These are phyloP conservation scores for Drosophila emarginata DNA, from an alignment of 2,888 invertebrate genomes.

Conservation along the genomic window DNA sequence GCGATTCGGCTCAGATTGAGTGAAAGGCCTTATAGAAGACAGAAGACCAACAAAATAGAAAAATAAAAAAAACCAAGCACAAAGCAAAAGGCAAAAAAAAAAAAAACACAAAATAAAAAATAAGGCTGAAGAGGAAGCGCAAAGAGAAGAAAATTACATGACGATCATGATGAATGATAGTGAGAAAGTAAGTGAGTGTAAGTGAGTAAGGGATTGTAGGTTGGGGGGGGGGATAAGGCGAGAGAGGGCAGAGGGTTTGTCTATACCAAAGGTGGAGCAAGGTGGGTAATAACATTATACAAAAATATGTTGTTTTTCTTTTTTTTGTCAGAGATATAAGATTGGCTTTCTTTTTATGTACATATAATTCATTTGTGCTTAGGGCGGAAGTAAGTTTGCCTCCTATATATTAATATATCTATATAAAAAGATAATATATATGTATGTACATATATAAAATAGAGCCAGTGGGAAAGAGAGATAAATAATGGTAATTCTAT, in stretches of 20 bases:
- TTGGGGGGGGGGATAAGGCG: too few species aligned
- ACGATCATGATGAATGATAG: neutral
- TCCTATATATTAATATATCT: too few species aligned
- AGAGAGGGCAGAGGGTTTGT: neutral
- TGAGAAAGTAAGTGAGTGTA: neutral
- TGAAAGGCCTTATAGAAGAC: conserved; percentile 27
- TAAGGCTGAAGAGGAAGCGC: conserved; percentile 1
- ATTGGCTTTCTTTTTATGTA: neutral
- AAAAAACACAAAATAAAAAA: neutral
- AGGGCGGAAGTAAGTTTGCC: neutral
- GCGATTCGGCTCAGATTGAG: neutral
- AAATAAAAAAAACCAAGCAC: conserved; percentile 14
- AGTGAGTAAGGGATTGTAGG: neutral
- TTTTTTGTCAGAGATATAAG: neutral
- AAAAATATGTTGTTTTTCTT: too few species aligned
- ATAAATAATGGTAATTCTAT: neutral
- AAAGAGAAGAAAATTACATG: conserved; percentile 9
- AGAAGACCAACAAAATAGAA: conserved; percentile 49
- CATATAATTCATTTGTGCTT: neutral
- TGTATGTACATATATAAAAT: neutral
- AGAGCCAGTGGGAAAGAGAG: neutral
- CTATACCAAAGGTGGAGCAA: neutral
- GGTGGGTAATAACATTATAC: neutral
- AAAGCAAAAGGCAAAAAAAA: neutral
- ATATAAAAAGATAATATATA: too few species aligned